Evolutionary conservation across 2,113 vertebrate species (phyloP).

Genomic region (Epinephelus fuscoguttatus): DNA sequence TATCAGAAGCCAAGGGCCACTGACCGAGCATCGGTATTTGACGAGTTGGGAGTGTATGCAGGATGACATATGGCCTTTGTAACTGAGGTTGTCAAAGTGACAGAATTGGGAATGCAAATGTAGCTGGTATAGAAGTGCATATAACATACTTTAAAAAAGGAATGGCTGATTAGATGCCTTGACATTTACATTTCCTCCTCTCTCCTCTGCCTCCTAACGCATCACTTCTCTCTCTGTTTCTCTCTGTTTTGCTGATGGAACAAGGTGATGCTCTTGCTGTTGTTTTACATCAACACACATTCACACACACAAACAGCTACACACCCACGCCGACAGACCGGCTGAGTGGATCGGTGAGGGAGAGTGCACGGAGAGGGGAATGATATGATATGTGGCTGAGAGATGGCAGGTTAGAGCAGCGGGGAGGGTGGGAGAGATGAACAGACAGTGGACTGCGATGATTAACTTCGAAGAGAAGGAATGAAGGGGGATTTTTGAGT

Average conservation of each 20-base stretch:
- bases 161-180: not conserved
- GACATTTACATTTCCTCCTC: not conserved
- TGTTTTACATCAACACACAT: conserved; percentile 48
- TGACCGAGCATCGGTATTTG: no score
- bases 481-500: conserved; percentile 18
- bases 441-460: conserved; percentile 25
- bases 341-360: conserved; percentile 51
- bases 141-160: not conserved
- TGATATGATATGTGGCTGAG: conserved; percentile 61
- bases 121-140: not conserved
- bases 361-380: conserved; percentile 43
- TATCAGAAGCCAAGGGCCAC: no score
- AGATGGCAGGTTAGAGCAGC: conserved; percentile 55
- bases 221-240: not conserved
- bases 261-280: conserved; percentile 44
- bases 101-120: not conserved
- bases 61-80: not conserved
- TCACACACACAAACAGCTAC: conserved; percentile 29
- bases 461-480: conserved; percentile 16
- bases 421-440: conserved; percentile 30
- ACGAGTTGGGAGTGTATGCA: no score
- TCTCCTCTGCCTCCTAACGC: conserved; percentile 3
- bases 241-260: conserved; percentile 46
- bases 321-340: conserved; percentile 36
- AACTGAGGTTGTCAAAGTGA: not conserved